Evolutionary conservation across 1,140 invertebrate species (phyloP).

Genomic region (Drosophila ananassae): DNA sequence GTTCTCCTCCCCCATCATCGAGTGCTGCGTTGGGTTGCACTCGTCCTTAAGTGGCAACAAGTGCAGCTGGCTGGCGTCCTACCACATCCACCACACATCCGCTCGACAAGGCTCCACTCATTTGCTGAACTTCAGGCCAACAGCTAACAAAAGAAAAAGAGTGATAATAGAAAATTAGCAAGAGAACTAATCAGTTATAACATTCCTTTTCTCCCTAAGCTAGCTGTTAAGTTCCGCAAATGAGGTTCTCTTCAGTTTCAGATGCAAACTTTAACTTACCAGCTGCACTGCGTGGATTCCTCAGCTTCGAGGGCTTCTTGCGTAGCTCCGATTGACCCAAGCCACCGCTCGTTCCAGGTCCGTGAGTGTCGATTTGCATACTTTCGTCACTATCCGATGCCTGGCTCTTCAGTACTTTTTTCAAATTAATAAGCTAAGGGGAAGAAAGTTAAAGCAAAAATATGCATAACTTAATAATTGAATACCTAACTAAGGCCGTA

Average conservation of each 20-base stretch:
- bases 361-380: constrained; percentile 86
- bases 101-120: constrained; percentile 54
- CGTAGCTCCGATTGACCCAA: constrained; percentile 64
- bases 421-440: constrained; percentile 90
- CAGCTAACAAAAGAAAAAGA: constrained; percentile 14
- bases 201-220: neutral
- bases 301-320: constrained; percentile 77
- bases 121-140: constrained; percentile 71
- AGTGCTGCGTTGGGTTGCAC: constrained; percentile 18
- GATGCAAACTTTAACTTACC: constrained; percentile 47
- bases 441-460: neutral
- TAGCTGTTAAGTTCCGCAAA: constrained; percentile 1
- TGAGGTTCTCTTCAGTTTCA: constrained; percentile 5
- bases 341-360: constrained; percentile 62
- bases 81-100: constrained; percentile 15
- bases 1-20: constrained; percentile 11
- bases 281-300: constrained; percentile 63
- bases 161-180: constrained; percentile 8
- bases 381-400: constrained; percentile 87
- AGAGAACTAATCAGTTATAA: constrained; percentile 36
- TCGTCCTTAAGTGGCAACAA: neutral
- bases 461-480: neutral
- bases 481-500: neutral
- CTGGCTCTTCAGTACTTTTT: constrained; percentile 92
- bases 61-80: neutral